Base-by-base conservation (phyloP, 2,113 vertebrate species). In the Brienomyrus longianalis region DNA sequence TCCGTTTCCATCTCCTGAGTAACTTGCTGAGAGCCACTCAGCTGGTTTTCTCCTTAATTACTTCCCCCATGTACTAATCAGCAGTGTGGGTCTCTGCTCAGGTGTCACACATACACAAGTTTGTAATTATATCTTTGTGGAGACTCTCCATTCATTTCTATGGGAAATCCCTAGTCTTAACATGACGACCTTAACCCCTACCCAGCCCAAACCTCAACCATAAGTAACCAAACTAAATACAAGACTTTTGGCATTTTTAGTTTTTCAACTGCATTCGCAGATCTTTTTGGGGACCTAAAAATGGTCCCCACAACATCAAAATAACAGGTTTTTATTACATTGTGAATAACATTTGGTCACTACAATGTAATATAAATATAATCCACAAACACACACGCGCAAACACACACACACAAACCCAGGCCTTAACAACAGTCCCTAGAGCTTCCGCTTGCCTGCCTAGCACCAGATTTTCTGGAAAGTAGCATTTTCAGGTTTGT, bases 1-100 rank as follows among this genome's bases (percentile, higher is more conserved):
- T 88, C 88, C 56, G 90, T 88, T 88, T 90, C 80, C 70, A 87
- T 92, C 85, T 91, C 91, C 86, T 77, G 83, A 91, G 92, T 89
- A 87, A 90, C 89, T 77, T 52, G 90, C 89, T 59, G 86, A 87
- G 86, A 89, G 87, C 85, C 87, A 88, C 88, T 92, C 91, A 91
- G 89, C 92, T 93, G 91, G 90, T 91, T 88, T 90, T 88, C 89
- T 83, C 88, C 90, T 92, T 93, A 92, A 92, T 93, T 92, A 90
- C 90, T 88, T 86, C 89, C 90, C 88, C 80, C 85, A 88, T 35
- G 47, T 47, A 89, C 83, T 86, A 66, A 89, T 91, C 83, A 80
- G 90, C 88, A 86, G 83, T 39, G 52, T 59, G 10, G 84, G 59
- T 45, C 50, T 48, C 59, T 31, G 51, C 74, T 89, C 77, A 89